Percentiles rank a stretch among this genome's conserved stretches.
Evolutionary conservation across 1,140 invertebrate species (phyloP).

Genomic region (Panulirus ornatus): DNA sequence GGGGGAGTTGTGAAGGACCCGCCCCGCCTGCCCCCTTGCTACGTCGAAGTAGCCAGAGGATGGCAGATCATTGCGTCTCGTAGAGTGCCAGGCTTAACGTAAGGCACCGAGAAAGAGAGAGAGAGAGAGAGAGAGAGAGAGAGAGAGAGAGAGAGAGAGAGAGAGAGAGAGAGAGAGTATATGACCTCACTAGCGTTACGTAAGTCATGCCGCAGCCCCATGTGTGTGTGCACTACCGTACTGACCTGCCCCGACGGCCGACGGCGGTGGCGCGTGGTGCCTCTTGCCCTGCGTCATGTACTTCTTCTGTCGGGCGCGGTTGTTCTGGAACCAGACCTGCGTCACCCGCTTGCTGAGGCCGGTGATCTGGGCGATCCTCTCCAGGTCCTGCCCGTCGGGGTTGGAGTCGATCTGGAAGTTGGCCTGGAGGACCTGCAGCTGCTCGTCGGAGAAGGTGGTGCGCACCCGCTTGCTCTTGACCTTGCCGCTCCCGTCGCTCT

Average conservation of each 20-base stretch:
- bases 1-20: no score
- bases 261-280: constrained; percentile 39
- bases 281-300: constrained; percentile 67
- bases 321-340: constrained; percentile 99
- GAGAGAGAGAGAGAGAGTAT: neutral
- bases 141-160: neutral
- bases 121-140: neutral
- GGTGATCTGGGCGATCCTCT: constrained; percentile 97
- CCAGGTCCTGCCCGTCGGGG: constrained; percentile 98
- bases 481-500: constrained; percentile 91
- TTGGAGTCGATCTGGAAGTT: constrained; percentile 99
- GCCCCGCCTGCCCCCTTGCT: no score
- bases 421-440: constrained; percentile 96
- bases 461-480: constrained; percentile 97
- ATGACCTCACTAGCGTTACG: no score
- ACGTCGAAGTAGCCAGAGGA: no score
- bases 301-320: constrained; percentile 94
- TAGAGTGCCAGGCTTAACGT: no score
- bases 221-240: neutral
- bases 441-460: constrained; percentile 99
- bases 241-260: constrained; percentile 13
- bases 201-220: no score
- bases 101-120: neutral
- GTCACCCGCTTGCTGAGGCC: constrained; percentile 98
- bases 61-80: no score